These are phyloP conservation scores for Paragorgia papillata DNA, from an alignment of 92 coral and sea anemone species.

Conservation along the genomic window DNA sequence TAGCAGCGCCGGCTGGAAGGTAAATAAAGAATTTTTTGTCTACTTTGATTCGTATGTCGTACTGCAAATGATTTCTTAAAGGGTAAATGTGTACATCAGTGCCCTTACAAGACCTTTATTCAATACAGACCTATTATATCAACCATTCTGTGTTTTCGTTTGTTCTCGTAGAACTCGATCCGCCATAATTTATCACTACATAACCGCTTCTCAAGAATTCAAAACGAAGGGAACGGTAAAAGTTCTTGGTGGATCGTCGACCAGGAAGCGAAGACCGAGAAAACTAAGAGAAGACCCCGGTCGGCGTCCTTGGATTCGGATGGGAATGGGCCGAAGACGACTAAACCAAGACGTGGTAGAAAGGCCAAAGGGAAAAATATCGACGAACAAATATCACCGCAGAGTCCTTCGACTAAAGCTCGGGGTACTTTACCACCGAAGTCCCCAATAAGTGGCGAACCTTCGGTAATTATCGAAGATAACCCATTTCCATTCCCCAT, in stretches of 20 bases:
- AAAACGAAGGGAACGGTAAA: constrained; percentile 98
- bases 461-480: constrained; percentile 77
- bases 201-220: constrained; percentile 96
- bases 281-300: constrained; percentile 80
- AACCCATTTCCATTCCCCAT: constrained; percentile 69
- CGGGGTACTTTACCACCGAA: constrained; percentile 97
- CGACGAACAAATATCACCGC: constrained; percentile 84
- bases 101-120: no score
- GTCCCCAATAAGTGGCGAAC: constrained; percentile 75
- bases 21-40: constrained; percentile 43
- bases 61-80: no score
- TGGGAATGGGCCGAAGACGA: constrained; percentile 65
- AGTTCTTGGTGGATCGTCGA: constrained; percentile 99
- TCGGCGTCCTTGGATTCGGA: constrained; percentile 88
- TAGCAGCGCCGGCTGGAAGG: constrained; percentile 99
- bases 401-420: constrained; percentile 83
- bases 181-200: constrained; percentile 98
- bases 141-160: neutral
- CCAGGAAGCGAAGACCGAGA: constrained; percentile 91
- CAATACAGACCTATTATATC: no score
- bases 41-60: neutral
- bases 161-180: constrained; percentile 87
- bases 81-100: no score
- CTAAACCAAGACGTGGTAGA: constrained; percentile 76
- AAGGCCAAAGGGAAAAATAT: constrained; percentile 73